These are phyloP conservation scores for Sphinx pinastri DNA, from an alignment of 2,888 invertebrate species.

Conservation along the genomic window DNA sequence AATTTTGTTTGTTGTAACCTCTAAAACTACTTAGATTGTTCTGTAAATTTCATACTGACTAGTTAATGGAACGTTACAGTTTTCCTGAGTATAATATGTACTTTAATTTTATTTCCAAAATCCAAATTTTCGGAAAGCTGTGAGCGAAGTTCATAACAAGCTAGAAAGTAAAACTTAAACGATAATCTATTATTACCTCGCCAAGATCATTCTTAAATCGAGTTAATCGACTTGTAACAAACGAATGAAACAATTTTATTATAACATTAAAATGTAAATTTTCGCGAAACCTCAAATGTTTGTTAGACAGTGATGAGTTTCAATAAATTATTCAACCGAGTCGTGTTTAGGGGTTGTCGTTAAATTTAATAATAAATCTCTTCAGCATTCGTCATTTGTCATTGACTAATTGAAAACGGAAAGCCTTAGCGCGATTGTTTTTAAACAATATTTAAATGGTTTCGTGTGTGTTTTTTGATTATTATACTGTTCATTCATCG, in stretches of 20 bases:
- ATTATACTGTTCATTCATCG: too few relatives aligned
- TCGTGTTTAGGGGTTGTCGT: conserved; percentile 11
- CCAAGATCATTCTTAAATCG: not conserved
- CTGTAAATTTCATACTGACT: too few relatives aligned
- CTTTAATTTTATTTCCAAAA: too few relatives aligned
- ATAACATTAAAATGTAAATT: conserved; percentile 24
- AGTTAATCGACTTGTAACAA: not conserved
- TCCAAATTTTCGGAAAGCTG: too few relatives aligned
- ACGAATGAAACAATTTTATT: conserved; percentile 25
- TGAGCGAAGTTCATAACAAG: too few relatives aligned
- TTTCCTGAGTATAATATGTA: too few relatives aligned
- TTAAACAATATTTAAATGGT: not conserved
- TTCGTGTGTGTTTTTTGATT: not conserved
- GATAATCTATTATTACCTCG: not conserved
- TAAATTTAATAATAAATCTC: conserved; percentile 18
- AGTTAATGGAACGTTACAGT: too few relatives aligned
- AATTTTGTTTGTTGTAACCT: too few relatives aligned
- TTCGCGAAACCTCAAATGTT: conserved; percentile 20
- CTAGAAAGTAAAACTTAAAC: too few relatives aligned
- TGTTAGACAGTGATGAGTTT: conserved; percentile 20
- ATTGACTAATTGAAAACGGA: not conserved
- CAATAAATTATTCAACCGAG: conserved; percentile 26
- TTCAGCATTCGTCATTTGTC: conserved; percentile 9
- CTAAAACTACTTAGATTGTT: too few relatives aligned
- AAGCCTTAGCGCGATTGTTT: not conserved